Base-by-base conservation (phyloP, 1,140 invertebrate genomes). In the Ceratosolen fusciceps region DNA sequence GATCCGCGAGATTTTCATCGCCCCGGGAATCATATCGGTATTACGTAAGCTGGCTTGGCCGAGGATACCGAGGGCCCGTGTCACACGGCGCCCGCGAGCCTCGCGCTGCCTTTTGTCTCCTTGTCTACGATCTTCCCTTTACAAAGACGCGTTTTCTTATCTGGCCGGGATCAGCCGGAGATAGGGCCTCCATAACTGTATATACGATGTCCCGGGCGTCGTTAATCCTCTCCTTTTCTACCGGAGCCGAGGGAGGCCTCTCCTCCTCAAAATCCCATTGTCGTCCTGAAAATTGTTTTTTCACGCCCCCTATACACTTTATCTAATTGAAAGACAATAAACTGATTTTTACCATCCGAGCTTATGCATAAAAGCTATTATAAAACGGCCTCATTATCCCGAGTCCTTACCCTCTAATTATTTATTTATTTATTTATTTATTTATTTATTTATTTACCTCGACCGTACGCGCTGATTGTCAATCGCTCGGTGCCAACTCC, bases 1-100 rank as follows among this genome's bases (percentile, higher is more conserved):
- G 82, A 82, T 79, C 74, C 74, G 26, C 74, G 29, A 60, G 71
- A 68, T 60, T 72, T 62, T 67, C 58, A 82, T 80, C 80, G 72
- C 14, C 31, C n/a, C 1, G 37, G 62, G 14, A 52, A 60, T 74
- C 68, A 73, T 80, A 82, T 83, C 81, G 81, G 76, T 80, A 79
- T 82, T 82, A 81, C 77, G 39, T 73, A 73, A 24, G 60, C 39
- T n/a, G n/a, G 7, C 34, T 19, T 19, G 52, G n/a, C n/a, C n/a
- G n/a, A 73, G 29, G 34, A 76, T 14, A 65, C 26, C 16, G 31
- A 65, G 19, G 24, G 19, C 47, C n/a, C 43, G 31, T 54, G 74
- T 58, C 58, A 58, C 71, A 56, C 39, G 39, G 39, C 39, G 12
- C 5, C 39, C 5, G 39, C 39, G 39, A 43, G 39, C 8, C 37